phyloP scores from a whole-genome alignment of 1,140 invertebrate genomes.

The Drosophila tropicalis region DNA sequence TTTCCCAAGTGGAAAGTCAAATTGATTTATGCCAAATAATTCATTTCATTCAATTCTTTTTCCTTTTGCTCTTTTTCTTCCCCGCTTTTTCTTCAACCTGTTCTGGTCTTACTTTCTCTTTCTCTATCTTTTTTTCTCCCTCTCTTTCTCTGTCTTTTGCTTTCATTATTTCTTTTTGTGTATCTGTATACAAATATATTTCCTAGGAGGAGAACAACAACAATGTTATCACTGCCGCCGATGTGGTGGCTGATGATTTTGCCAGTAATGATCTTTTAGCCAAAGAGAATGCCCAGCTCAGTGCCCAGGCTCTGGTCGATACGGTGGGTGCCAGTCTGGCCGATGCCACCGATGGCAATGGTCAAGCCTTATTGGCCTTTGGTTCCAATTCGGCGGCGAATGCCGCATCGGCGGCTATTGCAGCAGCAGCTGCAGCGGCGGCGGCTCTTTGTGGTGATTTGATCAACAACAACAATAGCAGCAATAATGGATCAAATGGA shows the following conservation, averaged over 20 bases:
- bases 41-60: slow-evolving; percentile 17
- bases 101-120: slow-evolving; percentile 32
- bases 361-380: slow-evolving; percentile 53
- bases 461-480: slow-evolving; percentile 53
- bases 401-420: slow-evolving; percentile 35
- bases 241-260: slow-evolving; percentile 54
- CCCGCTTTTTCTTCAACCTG: slow-evolving; percentile 25
- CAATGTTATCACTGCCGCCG: slow-evolving; percentile 60
- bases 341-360: slow-evolving; percentile 41
- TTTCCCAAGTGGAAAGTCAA: slow-evolving; percentile 15
- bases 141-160: slow-evolving; percentile 23
- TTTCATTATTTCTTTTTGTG: slow-evolving; percentile 24
- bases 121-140: neutral
- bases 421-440: slow-evolving; percentile 40
- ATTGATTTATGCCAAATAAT: slow-evolving; percentile 8
- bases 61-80: slow-evolving; percentile 30
- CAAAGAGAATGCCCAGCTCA: slow-evolving; percentile 71
- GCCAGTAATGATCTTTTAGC: slow-evolving; percentile 68
- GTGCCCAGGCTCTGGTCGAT: slow-evolving; percentile 62
- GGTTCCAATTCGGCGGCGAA: slow-evolving; percentile 50
- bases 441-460: slow-evolving; percentile 61
- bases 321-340: slow-evolving; percentile 63
- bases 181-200: slow-evolving; percentile 44
- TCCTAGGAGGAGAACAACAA: slow-evolving; percentile 80
- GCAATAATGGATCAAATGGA: slow-evolving; percentile 32